phyloP scores from a whole-genome alignment of 1,140 invertebrate species.

The Cryptotermes secundus region DNA sequence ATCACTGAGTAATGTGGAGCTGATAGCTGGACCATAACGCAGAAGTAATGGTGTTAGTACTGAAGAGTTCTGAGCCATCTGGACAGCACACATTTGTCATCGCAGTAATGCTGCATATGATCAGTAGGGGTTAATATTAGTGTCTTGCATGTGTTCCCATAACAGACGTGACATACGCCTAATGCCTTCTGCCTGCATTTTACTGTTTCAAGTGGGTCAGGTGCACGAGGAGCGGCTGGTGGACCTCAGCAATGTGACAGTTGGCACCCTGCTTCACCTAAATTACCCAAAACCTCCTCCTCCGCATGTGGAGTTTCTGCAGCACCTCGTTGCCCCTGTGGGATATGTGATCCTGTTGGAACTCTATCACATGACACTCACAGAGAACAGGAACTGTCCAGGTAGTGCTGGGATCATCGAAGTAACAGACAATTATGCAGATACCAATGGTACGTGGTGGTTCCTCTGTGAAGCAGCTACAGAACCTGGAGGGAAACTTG shows the following conservation, averaged over 20 bases:
- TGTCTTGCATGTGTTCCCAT: too few species aligned
- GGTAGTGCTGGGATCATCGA: constrained; percentile 53
- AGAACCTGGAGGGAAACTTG: not conserved
- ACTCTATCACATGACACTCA: constrained; percentile 47
- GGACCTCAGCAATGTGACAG: constrained; percentile 43
- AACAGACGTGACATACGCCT: too few species aligned
- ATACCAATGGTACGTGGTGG: constrained; percentile 64
- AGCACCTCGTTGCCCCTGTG: constrained; percentile 56
- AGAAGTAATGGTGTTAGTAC: too few species aligned
- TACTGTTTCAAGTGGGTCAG: constrained; percentile 38
- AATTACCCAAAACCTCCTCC: constrained; percentile 58
- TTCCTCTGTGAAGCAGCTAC: constrained; percentile 55
- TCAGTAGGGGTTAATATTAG: too few species aligned
- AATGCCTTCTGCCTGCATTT: not conserved
- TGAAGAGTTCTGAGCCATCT: too few species aligned
- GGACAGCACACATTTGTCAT: too few species aligned
- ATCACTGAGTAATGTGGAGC: too few species aligned
- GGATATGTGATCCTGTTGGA: constrained; percentile 58
- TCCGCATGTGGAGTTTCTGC: constrained; percentile 51
- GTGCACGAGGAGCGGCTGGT: constrained; percentile 45
- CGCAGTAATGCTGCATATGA: too few species aligned
- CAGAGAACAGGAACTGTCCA: constrained; percentile 40
- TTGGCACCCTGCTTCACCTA: constrained; percentile 51
- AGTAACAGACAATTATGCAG: constrained; percentile 64
- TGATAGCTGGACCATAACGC: too few species aligned